These are phyloP conservation scores for Macropis europaea DNA, from an alignment of 2,888 invertebrate species.

Conservation along the genomic window DNA sequence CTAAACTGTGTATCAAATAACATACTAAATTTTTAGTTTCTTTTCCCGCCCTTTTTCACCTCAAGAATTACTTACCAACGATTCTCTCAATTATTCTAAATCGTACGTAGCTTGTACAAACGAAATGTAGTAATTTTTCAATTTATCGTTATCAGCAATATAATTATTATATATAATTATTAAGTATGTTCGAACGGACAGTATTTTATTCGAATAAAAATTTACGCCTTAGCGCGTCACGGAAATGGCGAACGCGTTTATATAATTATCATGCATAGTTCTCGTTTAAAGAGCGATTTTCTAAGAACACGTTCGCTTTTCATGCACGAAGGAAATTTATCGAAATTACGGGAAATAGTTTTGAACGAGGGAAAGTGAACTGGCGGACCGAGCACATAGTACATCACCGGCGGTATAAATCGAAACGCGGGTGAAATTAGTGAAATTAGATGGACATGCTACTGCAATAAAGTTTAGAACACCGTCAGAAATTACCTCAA, in stretches of 20 bases:
- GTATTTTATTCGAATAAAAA: background rate
- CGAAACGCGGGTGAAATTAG: background rate
- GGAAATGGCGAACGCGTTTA: background rate
- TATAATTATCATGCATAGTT: background rate
- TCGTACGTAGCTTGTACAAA: no score
- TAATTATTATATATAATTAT: no score
- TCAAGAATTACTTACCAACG: no score
- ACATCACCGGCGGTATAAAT: background rate
- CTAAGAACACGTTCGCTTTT: background rate
- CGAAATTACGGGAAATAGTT: conserved; percentile 17
- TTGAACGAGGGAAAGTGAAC: conserved; percentile 13
- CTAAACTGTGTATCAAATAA: no score
- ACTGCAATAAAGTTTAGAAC: background rate
- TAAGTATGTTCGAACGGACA: no score
- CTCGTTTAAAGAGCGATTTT: background rate
- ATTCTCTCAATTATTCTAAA: no score
- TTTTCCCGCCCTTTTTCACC: no score
- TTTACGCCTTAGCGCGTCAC: background rate
- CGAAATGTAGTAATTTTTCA: no score
- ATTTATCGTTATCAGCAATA: no score
- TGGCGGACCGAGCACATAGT: no score
- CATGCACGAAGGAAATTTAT: background rate
- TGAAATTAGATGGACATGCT: conserved; percentile 11
- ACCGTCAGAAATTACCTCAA: conserved; percentile 7
- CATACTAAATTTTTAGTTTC: no score